Evolutionary conservation across 2,888 invertebrate genomes (phyloP).

Genomic region (Nephrotoma appendiculata): DNA sequence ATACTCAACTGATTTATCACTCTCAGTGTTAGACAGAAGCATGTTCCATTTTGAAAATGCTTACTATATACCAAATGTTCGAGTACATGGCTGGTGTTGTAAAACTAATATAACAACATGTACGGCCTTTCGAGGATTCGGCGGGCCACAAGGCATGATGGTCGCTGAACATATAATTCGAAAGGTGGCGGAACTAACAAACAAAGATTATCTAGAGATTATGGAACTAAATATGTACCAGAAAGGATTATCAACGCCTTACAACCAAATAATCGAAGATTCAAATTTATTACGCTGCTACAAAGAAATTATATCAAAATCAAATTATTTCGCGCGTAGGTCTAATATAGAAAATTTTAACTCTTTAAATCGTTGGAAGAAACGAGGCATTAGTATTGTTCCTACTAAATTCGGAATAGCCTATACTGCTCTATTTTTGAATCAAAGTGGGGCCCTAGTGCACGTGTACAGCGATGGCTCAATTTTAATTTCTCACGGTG

Average conservation of each 20-base stretch:
- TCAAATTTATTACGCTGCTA: constrained; percentile 66
- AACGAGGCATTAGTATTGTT: constrained; percentile 67
- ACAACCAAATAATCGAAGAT: constrained; percentile 53
- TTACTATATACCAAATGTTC: constrained; percentile 62
- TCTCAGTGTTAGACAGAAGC: constrained; percentile 53
- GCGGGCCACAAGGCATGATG: constrained; percentile 85
- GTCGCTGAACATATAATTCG: constrained; percentile 64
- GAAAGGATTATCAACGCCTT: constrained; percentile 65
- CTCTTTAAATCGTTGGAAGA: constrained; percentile 66
- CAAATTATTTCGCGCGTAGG: constrained; percentile 45
- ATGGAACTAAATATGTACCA: constrained; percentile 60
- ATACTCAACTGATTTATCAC: constrained; percentile 66
- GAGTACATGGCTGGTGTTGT: constrained; percentile 58
- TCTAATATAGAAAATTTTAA: constrained; percentile 52
- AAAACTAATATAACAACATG: constrained; percentile 83
- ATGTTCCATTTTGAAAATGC: constrained; percentile 74
- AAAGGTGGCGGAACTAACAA: constrained; percentile 56
- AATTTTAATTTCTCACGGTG: constrained; percentile 76
- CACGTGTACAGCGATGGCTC: constrained; percentile 81
- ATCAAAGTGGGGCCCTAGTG: constrained; percentile 78
- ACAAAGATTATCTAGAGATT: constrained; percentile 48
- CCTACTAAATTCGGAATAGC: constrained; percentile 79
- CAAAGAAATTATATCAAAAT: constrained; percentile 56
- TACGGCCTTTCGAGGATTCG: constrained; percentile 88
- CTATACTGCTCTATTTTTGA: constrained; percentile 58